These are phyloP conservation scores for Cosmorhoe ocellata DNA, from an alignment of 2,888 invertebrate species.

Conservation along the genomic window DNA sequence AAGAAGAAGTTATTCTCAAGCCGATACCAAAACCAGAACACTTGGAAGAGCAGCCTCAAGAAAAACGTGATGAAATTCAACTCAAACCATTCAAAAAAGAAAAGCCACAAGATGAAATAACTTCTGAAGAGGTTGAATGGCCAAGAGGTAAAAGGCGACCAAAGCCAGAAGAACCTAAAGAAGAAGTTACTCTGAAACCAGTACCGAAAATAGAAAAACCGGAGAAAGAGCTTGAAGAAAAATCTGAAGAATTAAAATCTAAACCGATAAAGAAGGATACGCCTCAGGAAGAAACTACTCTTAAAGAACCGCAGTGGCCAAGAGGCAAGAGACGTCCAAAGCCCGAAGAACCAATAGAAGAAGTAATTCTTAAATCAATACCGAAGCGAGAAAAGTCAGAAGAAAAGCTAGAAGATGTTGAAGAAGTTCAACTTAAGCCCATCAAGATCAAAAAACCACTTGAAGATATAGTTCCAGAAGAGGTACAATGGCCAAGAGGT, in stretches of 20 bases:
- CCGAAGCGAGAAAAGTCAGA: constrained; percentile 42
- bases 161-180: constrained; percentile 6
- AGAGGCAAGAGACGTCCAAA: constrained; percentile 6
- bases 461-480: neutral
- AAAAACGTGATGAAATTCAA: neutral
- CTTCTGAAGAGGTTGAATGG: neutral
- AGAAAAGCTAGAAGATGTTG: constrained; percentile 56
- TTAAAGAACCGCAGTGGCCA: constrained; percentile 5
- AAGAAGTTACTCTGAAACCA: constrained; percentile 10
- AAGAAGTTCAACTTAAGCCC: constrained; percentile 59
- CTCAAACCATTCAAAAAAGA: neutral
- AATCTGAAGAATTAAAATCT: neutral
- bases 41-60: constrained; percentile 13
- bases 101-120: neutral
- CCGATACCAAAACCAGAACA: neutral
- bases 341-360: constrained; percentile 16
- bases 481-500: constrained; percentile 46
- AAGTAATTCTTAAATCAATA: constrained; percentile 51
- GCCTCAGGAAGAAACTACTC: neutral
- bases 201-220: neutral
- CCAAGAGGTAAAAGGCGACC: constrained; percentile 9
- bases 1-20: neutral
- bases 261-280: neutral
- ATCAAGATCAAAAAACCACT: constrained; percentile 30
- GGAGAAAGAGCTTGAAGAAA: constrained; percentile 3